Evolutionary conservation across 2,888 invertebrate genomes (phyloP).

Genomic region (Tinea trinotella): DNA sequence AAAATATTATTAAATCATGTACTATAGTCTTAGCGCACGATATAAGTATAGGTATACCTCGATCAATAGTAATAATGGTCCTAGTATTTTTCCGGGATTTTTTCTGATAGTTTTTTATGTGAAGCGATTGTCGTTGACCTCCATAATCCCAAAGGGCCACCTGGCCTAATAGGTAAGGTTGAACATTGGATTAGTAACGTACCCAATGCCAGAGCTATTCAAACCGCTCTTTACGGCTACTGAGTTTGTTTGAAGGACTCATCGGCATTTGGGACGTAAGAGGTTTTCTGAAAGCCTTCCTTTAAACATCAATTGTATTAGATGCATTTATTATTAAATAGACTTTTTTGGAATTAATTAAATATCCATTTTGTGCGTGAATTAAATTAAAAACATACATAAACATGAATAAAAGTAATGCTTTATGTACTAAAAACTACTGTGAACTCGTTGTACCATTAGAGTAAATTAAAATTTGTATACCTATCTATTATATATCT

Average conservation of each 20-base stretch:
- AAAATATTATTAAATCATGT: too few relatives aligned
- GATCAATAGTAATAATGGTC: too few relatives aligned
- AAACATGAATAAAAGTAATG: too few relatives aligned
- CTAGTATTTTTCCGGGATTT: background rate
- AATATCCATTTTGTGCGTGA: too few relatives aligned
- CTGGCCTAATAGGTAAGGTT: constrained; percentile 10
- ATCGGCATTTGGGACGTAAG: background rate
- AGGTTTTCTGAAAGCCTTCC: background rate
- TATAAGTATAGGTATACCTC: too few relatives aligned
- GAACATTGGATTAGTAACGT: constrained; percentile 8
- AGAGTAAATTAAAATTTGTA: too few relatives aligned
- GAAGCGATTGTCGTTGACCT: constrained; percentile 3
- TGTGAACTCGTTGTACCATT: too few relatives aligned
- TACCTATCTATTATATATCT: too few relatives aligned
- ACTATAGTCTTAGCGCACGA: too few relatives aligned
- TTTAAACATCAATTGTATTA: background rate
- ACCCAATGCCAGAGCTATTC: background rate
- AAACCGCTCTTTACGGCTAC: constrained; percentile 5
- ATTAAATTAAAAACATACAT: too few relatives aligned
- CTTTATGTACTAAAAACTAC: too few relatives aligned
- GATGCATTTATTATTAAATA: too few relatives aligned
- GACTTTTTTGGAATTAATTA: background rate
- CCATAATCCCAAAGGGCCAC: background rate
- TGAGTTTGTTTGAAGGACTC: background rate
- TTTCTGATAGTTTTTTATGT: background rate